Evolutionary conservation across 2,888 invertebrate species (phyloP), one percentile per base, ranked within the genome.

Genomic region (Leptopilina syphax): DNA sequence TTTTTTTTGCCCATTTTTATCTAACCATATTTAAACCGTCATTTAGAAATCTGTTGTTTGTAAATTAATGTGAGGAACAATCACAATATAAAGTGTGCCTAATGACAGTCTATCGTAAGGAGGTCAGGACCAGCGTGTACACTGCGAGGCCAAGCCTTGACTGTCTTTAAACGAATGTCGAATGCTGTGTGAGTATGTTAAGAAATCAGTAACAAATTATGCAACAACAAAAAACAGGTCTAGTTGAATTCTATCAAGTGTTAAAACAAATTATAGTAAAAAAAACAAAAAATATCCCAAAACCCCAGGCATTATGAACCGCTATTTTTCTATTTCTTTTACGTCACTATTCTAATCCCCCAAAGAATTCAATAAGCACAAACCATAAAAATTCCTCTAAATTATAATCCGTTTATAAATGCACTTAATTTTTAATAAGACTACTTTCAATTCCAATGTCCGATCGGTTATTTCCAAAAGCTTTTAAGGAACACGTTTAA

Each of bases 141-240:
- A 57, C 65, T 54, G 63, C 54, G 73, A 77, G 54, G 60, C 63
- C 68, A 34, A 73, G 77, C 73, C 80, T 77, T 80, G 80, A 77
- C 77, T 80, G 77, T 65, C 41, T 70, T 66, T 77, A 77, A 80
- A 65, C 77, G 73, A 80, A 78, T 78, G 66, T 34, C 54, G 34
- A 63, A 78, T 78, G 50, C 54, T 34, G 50, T 10, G 50, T 50
- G 44, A 34, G 34, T 34, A 34, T 44, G 41, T 41, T 50, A 76
- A 68, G 34, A 18, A 77, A 50, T 76, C 57, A 47, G 67, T 60
- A 77, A 41, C 44, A 60, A 76, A 80, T 78, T 76, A 41, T 41
- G 63, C 18, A 63, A 63, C 24, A 63, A 63, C 24, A 65, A 65
- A 34, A 41, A 34, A 65, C 65, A 27, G 13, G 34, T 65, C 34